Conservation (phyloP, 1,140 invertebrate genomes). For the Neoseiulus cucumeris region DNA sequence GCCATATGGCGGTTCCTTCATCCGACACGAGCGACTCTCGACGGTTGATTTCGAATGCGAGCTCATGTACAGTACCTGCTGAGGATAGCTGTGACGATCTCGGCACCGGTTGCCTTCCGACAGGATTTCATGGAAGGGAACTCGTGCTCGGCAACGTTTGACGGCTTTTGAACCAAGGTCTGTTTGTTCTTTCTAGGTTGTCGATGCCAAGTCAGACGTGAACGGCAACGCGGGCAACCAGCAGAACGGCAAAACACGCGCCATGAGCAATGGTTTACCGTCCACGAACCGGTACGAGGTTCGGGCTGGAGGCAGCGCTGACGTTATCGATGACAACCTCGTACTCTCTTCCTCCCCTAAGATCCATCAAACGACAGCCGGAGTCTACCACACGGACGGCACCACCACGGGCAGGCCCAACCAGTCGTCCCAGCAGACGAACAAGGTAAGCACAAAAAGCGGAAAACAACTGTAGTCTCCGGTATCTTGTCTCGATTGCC, state of each 20-base stretch:
- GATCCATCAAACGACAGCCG: neutral
- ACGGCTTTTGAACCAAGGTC: neutral
- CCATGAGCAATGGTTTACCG: neutral
- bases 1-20: no score
- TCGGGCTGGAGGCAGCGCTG: constrained; percentile 8
- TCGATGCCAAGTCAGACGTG: constrained; percentile 9
- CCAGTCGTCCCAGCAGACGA: neutral
- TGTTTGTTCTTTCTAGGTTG: neutral
- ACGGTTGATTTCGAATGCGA: no score
- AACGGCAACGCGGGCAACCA: constrained; percentile 10
- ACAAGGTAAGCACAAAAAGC: neutral
- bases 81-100: no score
- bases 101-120: no score
- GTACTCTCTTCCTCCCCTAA: constrained; percentile 7
- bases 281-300: constrained; percentile 10
- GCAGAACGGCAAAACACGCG: neutral
- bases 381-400: no score
- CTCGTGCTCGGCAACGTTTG: no score
- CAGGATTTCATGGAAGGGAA: no score
- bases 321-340: constrained; percentile 10
- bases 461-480: no score
- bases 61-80: no score
- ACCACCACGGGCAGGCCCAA: no score
- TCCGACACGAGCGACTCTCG: no score
- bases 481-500: no score